Evolutionary conservation across 1,140 invertebrate genomes (phyloP), one percentile per base, ranked within the genome.

Genomic region (Bombus pyrosoma): DNA sequence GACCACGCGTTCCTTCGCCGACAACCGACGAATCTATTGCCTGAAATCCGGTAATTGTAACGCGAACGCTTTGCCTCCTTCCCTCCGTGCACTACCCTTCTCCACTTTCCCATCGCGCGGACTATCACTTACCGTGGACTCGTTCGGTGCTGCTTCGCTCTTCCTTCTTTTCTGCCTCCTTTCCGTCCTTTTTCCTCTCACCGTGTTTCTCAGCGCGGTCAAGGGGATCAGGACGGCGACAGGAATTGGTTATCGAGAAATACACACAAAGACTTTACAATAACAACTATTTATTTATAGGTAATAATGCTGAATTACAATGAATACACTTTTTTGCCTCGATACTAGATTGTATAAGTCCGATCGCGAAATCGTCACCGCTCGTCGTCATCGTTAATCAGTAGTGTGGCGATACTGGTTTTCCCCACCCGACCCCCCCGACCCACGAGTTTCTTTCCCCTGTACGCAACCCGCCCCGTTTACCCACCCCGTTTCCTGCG

Each of bases 231-330:
- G 34, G 34, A 69, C 3, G 9, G 8, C 34, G 32, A 9, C 1
- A 10, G 68, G 22, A 9, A 39, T 69, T 1, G 72, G 8, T n/a
- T 6, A 59, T 18, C 34, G 34, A 39, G 25, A 25, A 4, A 59
- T 28, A n/a, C 12, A 39, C 10, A 22, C 28, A 43, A 4, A 66
- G 41, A 73, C 22, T 22, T 66, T 95, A 95, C 94, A 95, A 95
- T 95, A 95, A 95, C 94, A 95, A 95, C 94, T 95, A 95, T 95
- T 95, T 95, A 95, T 95, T 95, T 93, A 95, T 95, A 95, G 92
- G 92, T 95, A 95, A 93, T 95, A 95, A 95, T 95, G 94, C 93
- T 95, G 94, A 95, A 95, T 95, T 95, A 95, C 94, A 95, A 90
- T 95, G 94, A 95, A 94, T 95, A 95, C 93, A 95, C 92, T 95